These are phyloP conservation scores for Clarias platycephalus DNA, from an alignment of 2,797 vertebrate species.

Conservation along the genomic window DNA sequence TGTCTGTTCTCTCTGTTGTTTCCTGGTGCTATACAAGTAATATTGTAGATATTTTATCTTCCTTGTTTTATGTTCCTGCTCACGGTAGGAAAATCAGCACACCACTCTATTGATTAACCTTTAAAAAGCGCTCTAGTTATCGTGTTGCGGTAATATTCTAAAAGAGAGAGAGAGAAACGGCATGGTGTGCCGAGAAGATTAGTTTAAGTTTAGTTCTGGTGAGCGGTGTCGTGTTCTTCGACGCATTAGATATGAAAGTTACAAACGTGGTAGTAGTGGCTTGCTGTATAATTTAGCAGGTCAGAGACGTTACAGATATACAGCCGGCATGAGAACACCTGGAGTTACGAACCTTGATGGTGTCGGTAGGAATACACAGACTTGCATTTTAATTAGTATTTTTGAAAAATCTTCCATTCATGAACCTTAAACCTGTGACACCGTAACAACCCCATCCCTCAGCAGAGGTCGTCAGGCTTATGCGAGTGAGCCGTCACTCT, in stretches of 20 bases:
- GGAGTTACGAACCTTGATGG: too few relatives aligned
- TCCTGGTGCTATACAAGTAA: slow-evolving; percentile 9
- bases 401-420: not conserved
- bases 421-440: not conserved
- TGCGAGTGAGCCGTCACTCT: slow-evolving; percentile 7
- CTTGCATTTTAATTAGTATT: not conserved
- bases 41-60: not conserved
- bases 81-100: not conserved
- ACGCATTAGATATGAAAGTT: not conserved
- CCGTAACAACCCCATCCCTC: too few relatives aligned
- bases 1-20: slow-evolving; percentile 4
- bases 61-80: not conserved
- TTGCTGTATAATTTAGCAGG: not conserved
- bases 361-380: not conserved
- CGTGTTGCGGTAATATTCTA: not conserved
- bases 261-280: not conserved
- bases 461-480: not conserved
- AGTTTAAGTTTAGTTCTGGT: not conserved
- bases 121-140: not conserved
- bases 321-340: not conserved
- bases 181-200: not conserved
- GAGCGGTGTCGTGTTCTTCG: not conserved
- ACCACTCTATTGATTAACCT: not conserved
- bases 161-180: not conserved
- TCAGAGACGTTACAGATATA: not conserved